Evolutionary conservation across 2,888 invertebrate genomes (phyloP).

Genomic region (Biston betularia): DNA sequence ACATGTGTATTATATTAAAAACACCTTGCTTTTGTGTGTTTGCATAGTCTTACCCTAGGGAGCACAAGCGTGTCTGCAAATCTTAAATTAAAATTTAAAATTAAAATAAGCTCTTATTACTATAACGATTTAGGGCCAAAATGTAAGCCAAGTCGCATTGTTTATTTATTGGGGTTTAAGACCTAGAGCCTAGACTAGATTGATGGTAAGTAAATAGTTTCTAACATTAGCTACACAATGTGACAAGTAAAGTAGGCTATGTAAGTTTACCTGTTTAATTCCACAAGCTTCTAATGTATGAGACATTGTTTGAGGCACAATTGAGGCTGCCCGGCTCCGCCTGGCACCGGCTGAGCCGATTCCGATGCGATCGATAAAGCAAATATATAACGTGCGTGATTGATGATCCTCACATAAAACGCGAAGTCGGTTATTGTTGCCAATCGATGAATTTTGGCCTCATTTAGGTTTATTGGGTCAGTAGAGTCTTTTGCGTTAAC

Average conservation of each 20-base stretch:
- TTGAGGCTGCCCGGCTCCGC: constrained; percentile 59
- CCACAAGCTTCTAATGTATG: constrained; percentile 44
- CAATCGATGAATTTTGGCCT: constrained; percentile 44
- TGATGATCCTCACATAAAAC: constrained; percentile 66
- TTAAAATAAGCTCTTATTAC: too few species aligned
- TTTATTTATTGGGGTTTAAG: neutral
- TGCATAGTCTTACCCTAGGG: too few species aligned
- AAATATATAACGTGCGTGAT: constrained; percentile 77
- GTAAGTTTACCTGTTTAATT: constrained; percentile 24
- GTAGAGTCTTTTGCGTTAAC: constrained; percentile 24
- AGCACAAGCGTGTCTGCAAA: too few species aligned
- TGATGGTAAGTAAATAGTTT: neutral
- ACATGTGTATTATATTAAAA: too few species aligned
- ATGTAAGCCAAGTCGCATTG: too few species aligned
- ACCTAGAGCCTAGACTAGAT: neutral
- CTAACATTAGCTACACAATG: neutral
- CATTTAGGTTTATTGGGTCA: constrained; percentile 45
- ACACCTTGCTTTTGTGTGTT: too few species aligned
- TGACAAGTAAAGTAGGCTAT: constrained; percentile 21
- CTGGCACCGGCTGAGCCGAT: constrained; percentile 68
- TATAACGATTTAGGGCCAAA: too few species aligned
- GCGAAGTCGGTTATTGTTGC: constrained; percentile 60
- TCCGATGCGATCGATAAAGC: constrained; percentile 73
- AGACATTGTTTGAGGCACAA: constrained; percentile 55
- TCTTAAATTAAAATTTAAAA: too few species aligned